Evolutionary conservation across 2,888 invertebrate genomes (phyloP).

Genomic region (Amiota minor): DNA sequence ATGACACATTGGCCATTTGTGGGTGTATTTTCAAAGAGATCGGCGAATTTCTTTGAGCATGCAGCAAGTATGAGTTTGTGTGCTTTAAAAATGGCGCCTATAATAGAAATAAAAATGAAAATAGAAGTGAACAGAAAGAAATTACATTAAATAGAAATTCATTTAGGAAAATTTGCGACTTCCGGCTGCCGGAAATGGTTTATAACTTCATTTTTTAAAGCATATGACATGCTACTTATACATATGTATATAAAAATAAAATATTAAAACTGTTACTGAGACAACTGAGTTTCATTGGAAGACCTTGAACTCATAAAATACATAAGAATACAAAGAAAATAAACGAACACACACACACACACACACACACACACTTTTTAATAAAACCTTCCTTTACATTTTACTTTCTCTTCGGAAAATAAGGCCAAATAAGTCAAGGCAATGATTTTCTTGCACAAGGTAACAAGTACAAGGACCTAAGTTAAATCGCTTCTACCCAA

Average conservation of each 20-base stretch:
- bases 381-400: conserved; percentile 19
- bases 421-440: conserved; percentile 51
- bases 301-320: conserved; percentile 70
- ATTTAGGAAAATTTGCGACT: no score
- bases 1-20: conserved; percentile 81
- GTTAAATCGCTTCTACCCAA: conserved; percentile 7
- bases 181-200: no score
- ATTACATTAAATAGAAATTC: no score
- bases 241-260: no score
- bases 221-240: no score
- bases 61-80: conserved; percentile 93
- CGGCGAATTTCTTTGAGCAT: conserved; percentile 94
- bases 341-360: conserved; percentile 7
- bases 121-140: neutral
- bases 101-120: conserved; percentile 51
- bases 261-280: no score
- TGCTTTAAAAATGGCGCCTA: conserved; percentile 92
- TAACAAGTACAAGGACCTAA: neutral
- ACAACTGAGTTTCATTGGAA: no score
- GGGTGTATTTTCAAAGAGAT: conserved; percentile 90
- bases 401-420: conserved; percentile 44
- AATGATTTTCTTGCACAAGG: conserved; percentile 60
- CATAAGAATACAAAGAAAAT: conserved; percentile 53
- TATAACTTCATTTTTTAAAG: no score
- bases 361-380: conserved; percentile 22